Base-by-base conservation (phyloP, 2,113 vertebrate species). In the Mustela nigripes region DNA sequence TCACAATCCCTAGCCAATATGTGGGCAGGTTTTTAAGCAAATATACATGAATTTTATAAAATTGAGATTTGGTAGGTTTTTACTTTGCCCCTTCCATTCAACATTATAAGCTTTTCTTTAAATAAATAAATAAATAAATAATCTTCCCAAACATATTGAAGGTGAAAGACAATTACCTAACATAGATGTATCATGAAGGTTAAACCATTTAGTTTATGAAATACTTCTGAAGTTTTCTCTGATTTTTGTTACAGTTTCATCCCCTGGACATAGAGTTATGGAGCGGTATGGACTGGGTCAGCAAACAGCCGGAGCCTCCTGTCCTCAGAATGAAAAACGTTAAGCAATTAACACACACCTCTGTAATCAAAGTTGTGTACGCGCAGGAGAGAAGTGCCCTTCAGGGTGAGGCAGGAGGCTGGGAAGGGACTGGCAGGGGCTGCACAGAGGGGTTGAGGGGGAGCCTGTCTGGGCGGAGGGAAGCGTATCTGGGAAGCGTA, bases 1-100 rank as follows among this genome's bases (percentile, higher is more conserved):
- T 87, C 62, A n/a, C 9, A 53, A 88, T 18, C 58, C 45, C 78
- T 31, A 69, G 65, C 10, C 58, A 94, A 39, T 85, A 63, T 76
- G 96, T 90, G 84, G n/a, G 95, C 94, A 56, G 53, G 42, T 50
- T 87, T 94, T 86, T 39, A 69, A 94, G 56, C 14, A 79, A 90
- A 78, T 50, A 91, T 4, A n/a, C 16, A 31, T 24, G 11, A 50
- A 26, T 63, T 94, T 94, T 91, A 71, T 67, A 94, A 89, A 93
- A 78, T 16, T 78, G 71, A 81, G 42, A 36, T 69, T 48, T 4
- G 7, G 2, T 8, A 90, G 31, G 26, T 81, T 92, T 95, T 74
- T 31, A 82, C 73, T 67, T 31, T 79, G 73, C 11, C 76, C 96
- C 50, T 90, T 65, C 56, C 19, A 78, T 73, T 76, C 19, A 95